phyloP scores from a whole-genome alignment of 1,140 invertebrate genomes.

The Geopemphigus sp. region DNA sequence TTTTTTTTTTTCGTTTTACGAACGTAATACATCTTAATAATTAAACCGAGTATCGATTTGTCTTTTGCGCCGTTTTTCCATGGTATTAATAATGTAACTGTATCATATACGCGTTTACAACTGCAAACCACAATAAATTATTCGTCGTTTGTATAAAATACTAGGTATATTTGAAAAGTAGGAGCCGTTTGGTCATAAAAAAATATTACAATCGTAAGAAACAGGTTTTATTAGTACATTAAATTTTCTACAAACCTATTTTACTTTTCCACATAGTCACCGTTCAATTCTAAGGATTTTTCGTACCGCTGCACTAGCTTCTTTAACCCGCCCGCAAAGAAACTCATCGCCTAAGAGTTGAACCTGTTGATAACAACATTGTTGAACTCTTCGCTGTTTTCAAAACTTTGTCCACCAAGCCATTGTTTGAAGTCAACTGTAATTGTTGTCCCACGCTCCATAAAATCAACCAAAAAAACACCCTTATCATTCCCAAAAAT shows the following conservation, averaged over 20 bases:
- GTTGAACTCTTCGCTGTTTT: not conserved
- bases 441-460: not conserved
- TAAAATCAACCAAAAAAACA: not conserved
- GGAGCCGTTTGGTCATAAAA: not conserved
- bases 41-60: too few species aligned
- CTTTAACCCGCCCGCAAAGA: not conserved
- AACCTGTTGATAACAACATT: not conserved
- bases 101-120: too few species aligned
- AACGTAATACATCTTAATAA: too few species aligned
- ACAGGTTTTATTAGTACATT: not conserved
- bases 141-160: too few species aligned
- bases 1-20: too few species aligned
- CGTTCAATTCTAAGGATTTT: not conserved
- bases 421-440: not conserved
- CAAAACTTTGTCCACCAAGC: not conserved
- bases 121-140: too few species aligned
- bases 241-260: not conserved
- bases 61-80: too few species aligned
- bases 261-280: not conserved
- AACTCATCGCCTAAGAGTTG: not conserved
- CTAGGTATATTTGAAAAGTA: not conserved
- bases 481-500: not conserved
- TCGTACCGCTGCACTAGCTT: not conserved
- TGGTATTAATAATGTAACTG: too few species aligned
- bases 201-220: too few species aligned